Evolutionary conservation across 2,113 vertebrate genomes (phyloP), one percentile per base, ranked within the genome.

Genomic region (Anarhynchus alexandrinus): DNA sequence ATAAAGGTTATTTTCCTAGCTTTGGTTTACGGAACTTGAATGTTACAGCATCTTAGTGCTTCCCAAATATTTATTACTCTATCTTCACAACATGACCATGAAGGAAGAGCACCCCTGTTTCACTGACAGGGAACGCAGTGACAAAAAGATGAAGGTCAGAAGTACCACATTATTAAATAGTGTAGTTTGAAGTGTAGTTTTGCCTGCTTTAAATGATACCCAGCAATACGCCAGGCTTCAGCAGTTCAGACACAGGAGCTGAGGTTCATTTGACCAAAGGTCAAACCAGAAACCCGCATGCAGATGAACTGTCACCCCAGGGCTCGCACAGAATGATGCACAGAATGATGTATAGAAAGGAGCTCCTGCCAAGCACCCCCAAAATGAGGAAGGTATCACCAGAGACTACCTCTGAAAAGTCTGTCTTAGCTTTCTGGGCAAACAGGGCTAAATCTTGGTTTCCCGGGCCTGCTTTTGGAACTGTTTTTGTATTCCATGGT

Each of bases 1-100:
- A 89, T 29, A 74, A 57, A 66, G 13, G 36, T 82, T 90, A 43
- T 88, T 86, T 95, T 94, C 32, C 13, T 71, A 47, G 59, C 11
- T 51, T 43, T 86, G 45, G 30, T 77, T n/a, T 59, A 25, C 14
- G 47, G 34, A 87, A 57, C 43, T 80, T 55, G 38, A 80, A 51
- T 43, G 13, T 54, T 82, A 54, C 42, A 42, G 21, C 61, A 65
- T 77, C 17, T 65, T 52, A 77, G 40, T 22, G 5, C 58, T 88
- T 93, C 81, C 62, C 40, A 79, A 32, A 76, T 78, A 51, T 65
- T 87, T 91, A 54, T 38, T 77, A 52, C 25, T 79, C 36, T 70
- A 3, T 57, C 71, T 86, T 94, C 70, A 82, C 20, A 66, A 21
- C 34, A n/a, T 40, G 65, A 57, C 36, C 32, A 9, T 9, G 32